Evolutionary conservation across 2,888 invertebrate genomes (phyloP).

Genomic region (Synergus laeviventris): DNA sequence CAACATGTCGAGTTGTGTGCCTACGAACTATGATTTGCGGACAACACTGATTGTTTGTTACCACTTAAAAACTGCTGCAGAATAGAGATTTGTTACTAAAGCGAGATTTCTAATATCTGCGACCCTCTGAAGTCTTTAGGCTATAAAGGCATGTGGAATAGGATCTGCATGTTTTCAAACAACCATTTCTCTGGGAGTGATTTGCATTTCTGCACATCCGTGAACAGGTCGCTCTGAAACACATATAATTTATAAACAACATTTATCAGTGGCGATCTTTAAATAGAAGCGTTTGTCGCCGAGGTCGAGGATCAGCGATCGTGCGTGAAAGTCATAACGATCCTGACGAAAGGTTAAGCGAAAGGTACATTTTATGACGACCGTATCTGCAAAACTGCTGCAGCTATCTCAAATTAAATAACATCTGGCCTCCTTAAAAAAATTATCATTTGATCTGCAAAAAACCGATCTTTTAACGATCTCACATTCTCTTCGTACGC

Average conservation of each 20-base stretch:
- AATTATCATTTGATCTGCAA: neutral
- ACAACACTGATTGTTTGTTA: too few species aligned
- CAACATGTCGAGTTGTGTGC: too few species aligned
- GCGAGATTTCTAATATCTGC: too few species aligned
- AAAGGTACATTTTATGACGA: constrained; percentile 48
- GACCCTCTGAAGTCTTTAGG: too few species aligned
- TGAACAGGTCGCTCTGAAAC: neutral
- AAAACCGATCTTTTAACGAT: neutral
- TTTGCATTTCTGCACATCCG: neutral
- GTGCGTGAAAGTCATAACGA: constrained; percentile 56
- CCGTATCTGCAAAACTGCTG: constrained; percentile 14
- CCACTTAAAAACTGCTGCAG: too few species aligned
- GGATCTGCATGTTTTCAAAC: neutral
- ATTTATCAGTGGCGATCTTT: constrained; percentile 49
- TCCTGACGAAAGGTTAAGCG: constrained; percentile 58
- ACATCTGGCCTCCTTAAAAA: neutral
- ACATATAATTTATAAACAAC: constrained; percentile 3
- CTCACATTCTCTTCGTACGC: neutral
- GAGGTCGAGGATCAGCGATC: constrained; percentile 51
- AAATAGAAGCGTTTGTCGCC: constrained; percentile 60
- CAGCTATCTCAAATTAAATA: constrained; percentile 4
- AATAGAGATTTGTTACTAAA: too few species aligned
- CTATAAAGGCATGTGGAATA: neutral
- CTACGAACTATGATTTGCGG: too few species aligned
- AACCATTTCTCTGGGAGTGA: neutral